These are phyloP conservation scores for Catharus fuscescens DNA, from an alignment of 2,113 vertebrate species.

Conservation along the genomic window DNA sequence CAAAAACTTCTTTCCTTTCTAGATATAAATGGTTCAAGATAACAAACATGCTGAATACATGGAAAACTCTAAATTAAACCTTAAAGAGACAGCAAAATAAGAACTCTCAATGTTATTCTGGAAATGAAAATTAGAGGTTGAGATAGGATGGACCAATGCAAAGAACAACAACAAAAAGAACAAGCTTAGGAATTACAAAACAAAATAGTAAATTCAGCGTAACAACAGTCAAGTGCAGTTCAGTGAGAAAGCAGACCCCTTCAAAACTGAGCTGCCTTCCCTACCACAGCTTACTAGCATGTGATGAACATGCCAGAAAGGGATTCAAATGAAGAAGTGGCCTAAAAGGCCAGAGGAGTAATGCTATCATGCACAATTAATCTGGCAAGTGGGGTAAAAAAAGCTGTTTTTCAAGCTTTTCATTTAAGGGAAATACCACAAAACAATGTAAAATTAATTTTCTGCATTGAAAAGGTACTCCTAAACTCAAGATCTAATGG, in stretches of 20 bases:
- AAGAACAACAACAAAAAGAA: background rate
- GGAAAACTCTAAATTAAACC: conserved; percentile 9
- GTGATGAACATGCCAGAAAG: background rate
- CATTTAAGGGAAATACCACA: background rate
- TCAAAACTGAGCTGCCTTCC: background rate
- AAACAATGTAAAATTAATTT: background rate
- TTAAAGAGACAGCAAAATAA: background rate
- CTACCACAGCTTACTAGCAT: background rate
- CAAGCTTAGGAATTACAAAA: background rate
- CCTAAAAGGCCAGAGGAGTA: background rate
- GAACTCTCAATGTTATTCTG: background rate
- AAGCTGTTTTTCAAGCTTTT: background rate
- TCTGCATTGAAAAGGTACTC: background rate
- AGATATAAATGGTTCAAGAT: conserved; percentile 38
- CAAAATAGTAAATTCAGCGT: background rate
- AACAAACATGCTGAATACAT: conserved; percentile 39
- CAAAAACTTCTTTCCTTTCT: conserved; percentile 53
- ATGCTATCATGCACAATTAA: background rate
- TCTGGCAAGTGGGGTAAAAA: background rate
- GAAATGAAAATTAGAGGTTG: conserved; percentile 20
- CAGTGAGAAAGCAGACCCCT: background rate
- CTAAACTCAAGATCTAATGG: background rate
- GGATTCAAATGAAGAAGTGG: background rate
- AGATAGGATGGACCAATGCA: background rate
- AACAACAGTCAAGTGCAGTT: background rate